phyloP scores from a whole-genome alignment of 2,888 invertebrate species.

The Phyto melanocephala region DNA sequence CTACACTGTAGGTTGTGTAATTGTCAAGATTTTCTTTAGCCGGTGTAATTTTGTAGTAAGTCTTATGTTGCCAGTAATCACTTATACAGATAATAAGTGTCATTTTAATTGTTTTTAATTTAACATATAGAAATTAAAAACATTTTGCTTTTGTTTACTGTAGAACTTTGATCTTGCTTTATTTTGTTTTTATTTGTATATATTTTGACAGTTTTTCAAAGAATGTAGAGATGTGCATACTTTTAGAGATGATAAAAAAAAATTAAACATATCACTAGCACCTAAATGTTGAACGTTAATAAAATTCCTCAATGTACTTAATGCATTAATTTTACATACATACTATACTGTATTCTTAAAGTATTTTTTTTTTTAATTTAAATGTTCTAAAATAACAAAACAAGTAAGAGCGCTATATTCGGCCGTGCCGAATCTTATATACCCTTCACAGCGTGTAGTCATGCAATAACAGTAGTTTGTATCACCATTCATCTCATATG shows the following conservation, averaged over 20 bases:
- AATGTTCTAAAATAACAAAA: too few relatives aligned
- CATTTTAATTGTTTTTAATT: slow-evolving; percentile 64
- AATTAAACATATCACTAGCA: too few relatives aligned
- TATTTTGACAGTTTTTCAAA: neutral
- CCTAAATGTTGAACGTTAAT: too few relatives aligned
- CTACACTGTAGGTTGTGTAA: neutral
- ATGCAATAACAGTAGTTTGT: too few relatives aligned
- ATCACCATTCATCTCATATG: too few relatives aligned
- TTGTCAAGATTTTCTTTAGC: slow-evolving; percentile 11
- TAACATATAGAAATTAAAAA: slow-evolving; percentile 3
- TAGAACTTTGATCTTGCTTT: slow-evolving; percentile 3
- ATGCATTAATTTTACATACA: too few relatives aligned
- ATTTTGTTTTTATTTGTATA: neutral
- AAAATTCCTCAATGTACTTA: too few relatives aligned
- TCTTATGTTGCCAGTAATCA: slow-evolving; percentile 71
- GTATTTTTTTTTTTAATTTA: too few relatives aligned
- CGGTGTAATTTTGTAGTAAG: slow-evolving; percentile 66
- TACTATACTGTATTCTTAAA: too few relatives aligned
- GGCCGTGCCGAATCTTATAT: too few relatives aligned
- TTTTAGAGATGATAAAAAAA: slow-evolving; percentile 1
- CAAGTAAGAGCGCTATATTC: too few relatives aligned
- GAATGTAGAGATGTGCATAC: neutral
- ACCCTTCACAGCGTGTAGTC: too few relatives aligned
- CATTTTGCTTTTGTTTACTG: neutral
- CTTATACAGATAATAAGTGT: slow-evolving; percentile 71